Base-by-base conservation (phyloP, 2,113 vertebrate genomes). In the Lasiurus borealis region DNA sequence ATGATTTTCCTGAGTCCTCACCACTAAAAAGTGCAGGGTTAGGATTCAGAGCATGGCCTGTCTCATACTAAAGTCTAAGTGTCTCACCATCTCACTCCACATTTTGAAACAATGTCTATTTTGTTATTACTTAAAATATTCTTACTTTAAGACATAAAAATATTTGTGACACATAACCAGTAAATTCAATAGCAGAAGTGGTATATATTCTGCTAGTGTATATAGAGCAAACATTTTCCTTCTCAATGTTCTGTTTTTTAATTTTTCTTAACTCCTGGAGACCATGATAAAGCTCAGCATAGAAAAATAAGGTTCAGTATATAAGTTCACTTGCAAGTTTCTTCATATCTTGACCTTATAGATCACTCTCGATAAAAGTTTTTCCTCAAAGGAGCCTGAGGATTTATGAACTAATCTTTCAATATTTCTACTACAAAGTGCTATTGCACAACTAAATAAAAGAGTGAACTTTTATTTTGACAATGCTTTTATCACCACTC, bases 401-500 rank as follows among this genome's bases (percentile, higher is more conserved):
- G 40, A 85, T 85, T 92, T 93, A 40, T 44, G 69, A 36, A 72
- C 50, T 78, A 86, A 66, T 75, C 75, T 87, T 77, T 94, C 40
- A 88, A 3, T 50, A 76, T 88, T 91, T 96, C 54, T 59, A 46
- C 46, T 71, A 48, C 87, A 86, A 62, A 44, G 13, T 18, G 86
- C 68, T 92, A 93, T 69, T 44, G 25, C 16, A 62, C 27, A 83
- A 46, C 0, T 85, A 66, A 89, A 57, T 94, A 71, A 88, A 52
- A 85, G 34, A 73, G 31, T 72, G 73, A 69, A 84, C 15, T 75
- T 94, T 89, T 75, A 62, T 69, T 71, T 94, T 81, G 40, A 12
- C 31, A 66, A 72, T 78, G 31, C 21, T 18, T 72, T 57, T 89
- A 46, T 59, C 48, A 23, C 3, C 34, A 83, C 15, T 77, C 36